Base-by-base conservation (phyloP, 2,113 vertebrate genomes). In the Scomber japonicus region DNA sequence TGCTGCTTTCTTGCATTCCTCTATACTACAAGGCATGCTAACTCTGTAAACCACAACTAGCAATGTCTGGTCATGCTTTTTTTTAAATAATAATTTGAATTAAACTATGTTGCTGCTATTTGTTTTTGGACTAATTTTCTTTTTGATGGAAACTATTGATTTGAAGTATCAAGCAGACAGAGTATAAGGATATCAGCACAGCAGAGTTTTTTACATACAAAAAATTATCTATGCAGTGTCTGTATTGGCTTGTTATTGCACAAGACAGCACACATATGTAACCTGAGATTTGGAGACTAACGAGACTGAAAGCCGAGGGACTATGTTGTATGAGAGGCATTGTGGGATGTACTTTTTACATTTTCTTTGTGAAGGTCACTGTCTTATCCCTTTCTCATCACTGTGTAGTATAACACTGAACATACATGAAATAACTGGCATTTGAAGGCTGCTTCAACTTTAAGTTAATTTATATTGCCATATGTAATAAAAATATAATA, bases 351-450 rank as follows among this genome's bases (percentile, higher is more conserved):
- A 15, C 15, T 40, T 63, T 27, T 45, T 54, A 48, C 27, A 0
- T 30, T 35, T 21, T 50, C 30, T 63, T 56, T 0, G 16, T 59
- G 46, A 86, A 78, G 44, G 44, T 75, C 61, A 49, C 5, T 63
- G 51, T 3, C 55, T 24, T 67, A 68, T 55, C 30, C 50, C 16
- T 19, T 17, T 11, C 55, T 24, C 62, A 68, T 55, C 30, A 55
- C 16, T 19, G 21, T 11, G 15, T 24, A 68, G 19, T 27, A 56
- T 14, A 11, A 24, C 9, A 67, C 19, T 21, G 21, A 55, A 81
- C 62, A 49, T 62, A 24, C n/a, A 65, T 35, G 51, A 24, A 48
- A 12, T 11, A 6, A 31, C 14, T 21, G 56, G 13, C 49, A 49
- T 67, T 50, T 71, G 19, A 75, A 71, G 30, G 24, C 2, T 51